Conservation (phyloP, 2,888 invertebrate genomes). For the Noctua comes region DNA sequence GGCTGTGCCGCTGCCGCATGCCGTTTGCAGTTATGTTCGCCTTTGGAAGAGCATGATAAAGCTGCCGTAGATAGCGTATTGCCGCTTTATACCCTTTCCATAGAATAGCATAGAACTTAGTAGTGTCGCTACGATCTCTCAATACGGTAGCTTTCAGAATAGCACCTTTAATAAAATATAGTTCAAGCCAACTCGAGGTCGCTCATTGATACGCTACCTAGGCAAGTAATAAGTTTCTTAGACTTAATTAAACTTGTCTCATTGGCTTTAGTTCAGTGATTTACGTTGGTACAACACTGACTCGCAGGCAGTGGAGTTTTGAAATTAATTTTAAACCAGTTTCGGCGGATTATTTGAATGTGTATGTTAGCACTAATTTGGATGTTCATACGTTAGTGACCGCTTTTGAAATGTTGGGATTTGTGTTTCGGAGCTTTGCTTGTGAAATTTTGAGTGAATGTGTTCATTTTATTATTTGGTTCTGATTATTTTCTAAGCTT, state of each 20-base stretch:
- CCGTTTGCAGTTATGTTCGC: background rate
- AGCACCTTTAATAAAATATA: constrained; percentile 13
- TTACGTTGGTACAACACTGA: constrained; percentile 68
- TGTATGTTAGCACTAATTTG: constrained; percentile 46
- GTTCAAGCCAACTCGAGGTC: constrained; percentile 19
- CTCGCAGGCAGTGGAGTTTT: constrained; percentile 68
- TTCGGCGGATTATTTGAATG: constrained; percentile 56
- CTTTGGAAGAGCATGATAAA: too few relatives aligned
- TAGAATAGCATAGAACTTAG: too few relatives aligned
- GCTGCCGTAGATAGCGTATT: background rate
- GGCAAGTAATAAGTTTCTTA: constrained; percentile 72
- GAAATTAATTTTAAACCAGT: constrained; percentile 77
- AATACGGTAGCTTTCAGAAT: background rate
- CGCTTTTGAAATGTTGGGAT: constrained; percentile 1
- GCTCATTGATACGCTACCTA: constrained; percentile 62
- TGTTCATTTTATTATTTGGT: background rate
- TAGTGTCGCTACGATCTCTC: background rate
- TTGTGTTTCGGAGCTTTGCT: background rate
- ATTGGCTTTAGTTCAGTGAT: constrained; percentile 77
- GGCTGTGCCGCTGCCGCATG: too few relatives aligned
- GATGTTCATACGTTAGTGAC: constrained; percentile 28
- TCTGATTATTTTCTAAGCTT: background rate
- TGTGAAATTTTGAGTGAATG: background rate
- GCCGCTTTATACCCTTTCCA: background rate
- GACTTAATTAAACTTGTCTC: constrained; percentile 83